Conservation (phyloP, 2,888 invertebrate genomes). For the Mimas tiliae region DNA sequence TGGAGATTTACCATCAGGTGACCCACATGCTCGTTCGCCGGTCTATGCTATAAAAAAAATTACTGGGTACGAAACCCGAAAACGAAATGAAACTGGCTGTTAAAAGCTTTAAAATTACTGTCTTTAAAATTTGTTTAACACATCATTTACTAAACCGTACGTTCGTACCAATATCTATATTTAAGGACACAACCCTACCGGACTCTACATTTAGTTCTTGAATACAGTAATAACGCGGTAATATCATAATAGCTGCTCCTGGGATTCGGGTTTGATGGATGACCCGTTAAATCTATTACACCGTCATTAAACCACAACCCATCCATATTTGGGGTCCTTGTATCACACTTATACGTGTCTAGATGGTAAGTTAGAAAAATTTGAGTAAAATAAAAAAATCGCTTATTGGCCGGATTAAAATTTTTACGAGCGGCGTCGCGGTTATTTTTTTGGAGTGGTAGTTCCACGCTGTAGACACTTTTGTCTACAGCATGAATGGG, state of each 20-base stretch:
- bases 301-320: constrained; percentile 17
- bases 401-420: no score
- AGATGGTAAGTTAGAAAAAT: background rate
- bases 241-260: constrained; percentile 3
- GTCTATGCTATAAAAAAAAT: no score
- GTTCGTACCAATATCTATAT: background rate
- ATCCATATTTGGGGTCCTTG: background rate
- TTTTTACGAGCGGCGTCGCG: no score
- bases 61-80: no score
- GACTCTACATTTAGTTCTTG: constrained; percentile 8
- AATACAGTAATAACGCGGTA: constrained; percentile 16
- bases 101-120: background rate
- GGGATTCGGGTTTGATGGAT: constrained; percentile 15
- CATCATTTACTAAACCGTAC: background rate
- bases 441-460: no score
- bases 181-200: background rate
- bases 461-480: no score
- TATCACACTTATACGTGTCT: background rate
- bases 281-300: constrained; percentile 18
- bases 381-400: background rate
- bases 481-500: no score
- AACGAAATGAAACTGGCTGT: no score
- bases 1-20: no score
- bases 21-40: no score
- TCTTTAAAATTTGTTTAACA: background rate